phyloP scores from a whole-genome alignment of 2,888 invertebrate genomes.

The Invenusta paracnida region DNA sequence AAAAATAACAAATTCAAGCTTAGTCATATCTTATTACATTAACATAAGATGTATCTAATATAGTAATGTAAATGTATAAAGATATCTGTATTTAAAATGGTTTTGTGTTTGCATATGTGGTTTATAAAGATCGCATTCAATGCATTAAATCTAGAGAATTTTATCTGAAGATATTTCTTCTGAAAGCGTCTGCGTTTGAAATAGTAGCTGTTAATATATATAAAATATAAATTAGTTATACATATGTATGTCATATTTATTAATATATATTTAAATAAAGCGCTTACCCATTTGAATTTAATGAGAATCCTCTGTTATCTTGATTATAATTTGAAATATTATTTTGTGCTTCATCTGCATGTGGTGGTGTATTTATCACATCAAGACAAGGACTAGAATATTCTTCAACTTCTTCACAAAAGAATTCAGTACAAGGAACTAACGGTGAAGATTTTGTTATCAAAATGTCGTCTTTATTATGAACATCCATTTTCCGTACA shows the following conservation, averaged over 20 bases:
- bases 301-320: neutral
- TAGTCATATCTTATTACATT: no score
- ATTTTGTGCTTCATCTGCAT: neutral
- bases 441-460: neutral
- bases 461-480: neutral
- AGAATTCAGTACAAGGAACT: neutral
- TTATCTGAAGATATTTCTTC: no score
- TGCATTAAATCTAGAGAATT: no score
- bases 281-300: neutral
- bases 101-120: neutral
- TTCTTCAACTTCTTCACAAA: neutral
- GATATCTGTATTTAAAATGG: neutral
- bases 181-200: neutral
- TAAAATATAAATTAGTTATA: neutral
- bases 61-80: no score
- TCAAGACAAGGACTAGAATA: slow-evolving; percentile 20
- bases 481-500: neutral
- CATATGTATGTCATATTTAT: neutral
- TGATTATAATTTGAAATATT: neutral
- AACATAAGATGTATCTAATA: no score
- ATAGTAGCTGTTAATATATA: no score
- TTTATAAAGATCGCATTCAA: no score
- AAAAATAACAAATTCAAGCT: no score
- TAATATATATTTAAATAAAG: neutral
- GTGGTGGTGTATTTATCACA: neutral